Percentiles rank a stretch among this genome's conserved stretches.
These are phyloP conservation scores for Aphelinus atriplicis DNA, from an alignment of 1,140 invertebrate species.

Conservation along the genomic window DNA sequence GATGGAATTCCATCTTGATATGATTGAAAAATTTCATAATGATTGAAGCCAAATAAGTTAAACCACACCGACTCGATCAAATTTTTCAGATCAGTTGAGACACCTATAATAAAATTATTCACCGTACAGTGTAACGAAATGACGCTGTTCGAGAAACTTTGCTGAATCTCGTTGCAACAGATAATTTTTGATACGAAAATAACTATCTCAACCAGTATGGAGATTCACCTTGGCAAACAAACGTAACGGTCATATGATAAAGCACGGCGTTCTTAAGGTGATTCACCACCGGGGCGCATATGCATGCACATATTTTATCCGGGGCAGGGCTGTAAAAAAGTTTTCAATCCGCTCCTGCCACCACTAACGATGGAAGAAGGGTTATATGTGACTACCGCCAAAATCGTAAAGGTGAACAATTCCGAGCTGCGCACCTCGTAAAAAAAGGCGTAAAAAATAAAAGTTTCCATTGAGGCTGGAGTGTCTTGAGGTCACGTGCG, in stretches of 20 bases:
- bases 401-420: slow-evolving; percentile 26
- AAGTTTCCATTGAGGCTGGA: not conserved
- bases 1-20: no score
- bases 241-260: slow-evolving; percentile 28
- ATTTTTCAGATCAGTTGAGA: no score
- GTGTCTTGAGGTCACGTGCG: no score
- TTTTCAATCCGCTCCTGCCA: not conserved
- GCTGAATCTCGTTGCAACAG: no score
- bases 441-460: slow-evolving; percentile 23
- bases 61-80: no score
- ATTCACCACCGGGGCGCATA: slow-evolving; percentile 16
- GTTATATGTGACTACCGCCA: not conserved
- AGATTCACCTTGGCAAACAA: not conserved
- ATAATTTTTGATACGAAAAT: no score
- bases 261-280: not conserved
- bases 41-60: no score
- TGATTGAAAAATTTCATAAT: no score
- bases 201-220: no score
- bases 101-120: no score
- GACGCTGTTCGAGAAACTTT: no score
- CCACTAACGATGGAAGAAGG: not conserved
- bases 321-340: slow-evolving; percentile 11
- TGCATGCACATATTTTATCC: slow-evolving; percentile 23
- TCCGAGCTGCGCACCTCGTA: not conserved
- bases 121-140: no score